Evolutionary conservation across 2,888 invertebrate genomes (phyloP).

Genomic region (Lasiommata megera): DNA sequence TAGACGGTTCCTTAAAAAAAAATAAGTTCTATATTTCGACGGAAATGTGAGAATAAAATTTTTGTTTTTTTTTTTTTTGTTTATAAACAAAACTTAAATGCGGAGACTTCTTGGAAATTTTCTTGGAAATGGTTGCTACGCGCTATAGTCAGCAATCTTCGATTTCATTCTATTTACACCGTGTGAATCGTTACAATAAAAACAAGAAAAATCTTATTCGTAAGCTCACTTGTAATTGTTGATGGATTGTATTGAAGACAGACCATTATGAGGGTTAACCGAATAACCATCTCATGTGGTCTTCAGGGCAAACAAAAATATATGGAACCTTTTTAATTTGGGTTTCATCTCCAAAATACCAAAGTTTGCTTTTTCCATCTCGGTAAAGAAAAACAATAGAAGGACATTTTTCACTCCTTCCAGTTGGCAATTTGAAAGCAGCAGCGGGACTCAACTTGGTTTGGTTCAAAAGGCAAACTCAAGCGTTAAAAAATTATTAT

Average conservation of each 20-base stretch:
- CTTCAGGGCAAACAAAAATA: constrained; percentile 12
- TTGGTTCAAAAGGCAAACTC: constrained; percentile 26
- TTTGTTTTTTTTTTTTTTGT: too few species aligned
- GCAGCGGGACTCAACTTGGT: constrained; percentile 32
- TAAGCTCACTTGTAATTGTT: too few species aligned
- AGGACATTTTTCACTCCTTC: constrained; percentile 52
- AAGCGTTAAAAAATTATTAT: constrained; percentile 13
- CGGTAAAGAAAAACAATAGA: constrained; percentile 47
- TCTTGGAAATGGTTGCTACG: too few species aligned
- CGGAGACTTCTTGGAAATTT: too few species aligned
- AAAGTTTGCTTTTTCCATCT: constrained; percentile 28
- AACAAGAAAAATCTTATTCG: too few species aligned
- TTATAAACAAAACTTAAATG: too few species aligned
- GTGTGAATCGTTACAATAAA: too few species aligned
- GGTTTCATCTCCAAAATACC: constrained; percentile 15
- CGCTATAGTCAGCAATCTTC: too few species aligned
- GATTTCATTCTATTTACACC: too few species aligned
- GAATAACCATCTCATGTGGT: not conserved
- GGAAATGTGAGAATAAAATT: too few species aligned
- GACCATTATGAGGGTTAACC: not conserved
- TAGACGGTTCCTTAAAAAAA: too few species aligned
- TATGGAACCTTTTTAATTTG: constrained; percentile 16
- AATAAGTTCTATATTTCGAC: too few species aligned
- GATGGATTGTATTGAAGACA: not conserved
- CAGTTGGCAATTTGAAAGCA: constrained; percentile 49